phyloP scores from a whole-genome alignment of 2,113 vertebrate genomes.

The Ploceus nigricollis region DNA sequence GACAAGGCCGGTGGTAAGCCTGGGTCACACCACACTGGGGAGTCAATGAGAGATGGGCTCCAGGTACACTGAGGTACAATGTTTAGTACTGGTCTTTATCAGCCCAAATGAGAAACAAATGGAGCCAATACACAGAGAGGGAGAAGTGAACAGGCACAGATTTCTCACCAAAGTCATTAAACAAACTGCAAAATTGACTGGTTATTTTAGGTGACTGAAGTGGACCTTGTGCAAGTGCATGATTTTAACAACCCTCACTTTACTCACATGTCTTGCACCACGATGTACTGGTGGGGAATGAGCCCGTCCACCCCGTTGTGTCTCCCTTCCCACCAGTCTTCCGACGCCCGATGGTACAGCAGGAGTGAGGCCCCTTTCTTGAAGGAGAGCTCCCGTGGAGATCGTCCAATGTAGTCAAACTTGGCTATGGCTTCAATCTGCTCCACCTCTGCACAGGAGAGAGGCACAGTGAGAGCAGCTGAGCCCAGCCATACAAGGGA shows the following conservation, averaged over 20 bases:
- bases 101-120: not conserved
- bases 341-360: constrained; percentile 91
- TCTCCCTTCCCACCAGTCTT: constrained; percentile 98
- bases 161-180: not conserved
- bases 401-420: constrained; percentile 93
- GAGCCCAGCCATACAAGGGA: not conserved
- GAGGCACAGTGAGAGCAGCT: not conserved
- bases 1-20: not conserved
- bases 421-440: constrained; percentile 99
- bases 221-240: fast-evolving
- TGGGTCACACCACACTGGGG: not conserved
- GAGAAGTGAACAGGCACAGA: not conserved
- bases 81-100: not conserved
- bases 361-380: constrained; percentile 96
- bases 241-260: not conserved
- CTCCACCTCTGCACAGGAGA: constrained; percentile 84
- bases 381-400: constrained; percentile 92
- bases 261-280: constrained; percentile 97
- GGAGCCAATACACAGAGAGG: fast-evolving
- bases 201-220: not conserved
- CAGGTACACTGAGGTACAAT: not conserved
- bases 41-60: not conserved
- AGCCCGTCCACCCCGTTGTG: constrained; percentile 96
- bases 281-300: constrained; percentile 98
- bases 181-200: not conserved